These are phyloP conservation scores for Sinodicranocentrus sp. DNA, from an alignment of 2,888 invertebrate genomes.

Conservation along the genomic window DNA sequence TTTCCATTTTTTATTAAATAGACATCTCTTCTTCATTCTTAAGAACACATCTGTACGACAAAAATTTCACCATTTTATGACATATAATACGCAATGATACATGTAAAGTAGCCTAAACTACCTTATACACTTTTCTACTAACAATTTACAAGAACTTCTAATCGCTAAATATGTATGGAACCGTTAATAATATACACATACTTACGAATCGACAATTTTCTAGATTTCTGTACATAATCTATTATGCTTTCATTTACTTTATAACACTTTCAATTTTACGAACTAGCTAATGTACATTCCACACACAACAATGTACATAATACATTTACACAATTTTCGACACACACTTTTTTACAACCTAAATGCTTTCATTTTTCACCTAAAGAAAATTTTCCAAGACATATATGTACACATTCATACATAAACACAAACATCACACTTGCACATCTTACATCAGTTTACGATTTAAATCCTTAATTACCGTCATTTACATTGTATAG, in stretches of 20 bases:
- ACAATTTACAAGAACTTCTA: too few species aligned
- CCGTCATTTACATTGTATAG: background rate
- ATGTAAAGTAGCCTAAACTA: background rate
- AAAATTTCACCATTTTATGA: slow-evolving; percentile 43
- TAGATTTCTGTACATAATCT: too few species aligned
- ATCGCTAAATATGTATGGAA: background rate
- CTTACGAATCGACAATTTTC: too few species aligned
- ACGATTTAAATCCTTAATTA: background rate
- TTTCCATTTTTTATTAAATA: slow-evolving; percentile 66
- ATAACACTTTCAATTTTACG: too few species aligned
- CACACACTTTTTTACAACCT: background rate
- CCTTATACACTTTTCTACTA: background rate
- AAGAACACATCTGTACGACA: slow-evolving; percentile 69
- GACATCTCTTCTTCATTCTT: slow-evolving; percentile 55
- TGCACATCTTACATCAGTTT: background rate
- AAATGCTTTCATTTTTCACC: background rate
- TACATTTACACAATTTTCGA: too few species aligned
- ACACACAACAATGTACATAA: too few species aligned
- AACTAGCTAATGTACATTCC: too few species aligned
- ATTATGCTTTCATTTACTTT: too few species aligned
- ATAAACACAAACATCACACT: slow-evolving; percentile 1
- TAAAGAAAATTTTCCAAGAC: background rate
- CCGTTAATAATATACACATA: too few species aligned
- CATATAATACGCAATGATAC: slow-evolving; percentile 1
- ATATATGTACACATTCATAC: slow-evolving; percentile 5